phyloP scores from a whole-genome alignment of 1,140 invertebrate genomes.

The Eubasilissa regina region DNA sequence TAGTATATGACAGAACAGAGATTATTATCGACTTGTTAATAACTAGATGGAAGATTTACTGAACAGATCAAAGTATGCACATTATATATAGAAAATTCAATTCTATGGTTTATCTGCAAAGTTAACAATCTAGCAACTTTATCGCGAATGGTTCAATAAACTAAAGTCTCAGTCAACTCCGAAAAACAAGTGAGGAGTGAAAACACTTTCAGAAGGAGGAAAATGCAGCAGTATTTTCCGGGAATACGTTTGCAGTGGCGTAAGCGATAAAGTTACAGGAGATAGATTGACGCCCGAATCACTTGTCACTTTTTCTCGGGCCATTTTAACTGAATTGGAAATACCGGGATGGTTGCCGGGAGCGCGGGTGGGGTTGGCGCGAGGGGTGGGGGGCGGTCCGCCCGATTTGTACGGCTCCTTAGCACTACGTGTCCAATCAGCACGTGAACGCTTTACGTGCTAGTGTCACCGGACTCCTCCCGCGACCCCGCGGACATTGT shows the following conservation, averaged over 20 bases:
- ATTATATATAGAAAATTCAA: no score
- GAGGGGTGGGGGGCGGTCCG: neutral
- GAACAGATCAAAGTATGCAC: no score
- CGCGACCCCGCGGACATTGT: slow-evolving; percentile 33
- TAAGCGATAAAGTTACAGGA: slow-evolving; percentile 32
- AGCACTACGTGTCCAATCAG: slow-evolving; percentile 55
- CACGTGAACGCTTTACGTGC: slow-evolving; percentile 44
- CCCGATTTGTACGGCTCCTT: slow-evolving; percentile 48
- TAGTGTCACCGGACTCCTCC: slow-evolving; percentile 27
- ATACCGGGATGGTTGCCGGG: slow-evolving; percentile 8
- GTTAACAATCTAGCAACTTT: neutral
- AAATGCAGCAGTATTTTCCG: slow-evolving; percentile 37
- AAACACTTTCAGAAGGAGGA: slow-evolving; percentile 18
- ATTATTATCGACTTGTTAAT: no score
- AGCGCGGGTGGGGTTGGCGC: neutral
- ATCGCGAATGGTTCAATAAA: slow-evolving; percentile 17
- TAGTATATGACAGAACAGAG: no score
- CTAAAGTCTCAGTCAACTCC: slow-evolving; percentile 5
- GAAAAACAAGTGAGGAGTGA: slow-evolving; percentile 36
- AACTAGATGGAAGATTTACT: no score
- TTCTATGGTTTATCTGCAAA: no score
- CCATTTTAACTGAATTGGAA: slow-evolving; percentile 51
- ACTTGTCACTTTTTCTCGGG: slow-evolving; percentile 51
- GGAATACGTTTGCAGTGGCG: slow-evolving; percentile 35
- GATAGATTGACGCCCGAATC: slow-evolving; percentile 49